Conservation (phyloP, 2,888 invertebrate genomes). For the Oeneis ivallda region DNA sequence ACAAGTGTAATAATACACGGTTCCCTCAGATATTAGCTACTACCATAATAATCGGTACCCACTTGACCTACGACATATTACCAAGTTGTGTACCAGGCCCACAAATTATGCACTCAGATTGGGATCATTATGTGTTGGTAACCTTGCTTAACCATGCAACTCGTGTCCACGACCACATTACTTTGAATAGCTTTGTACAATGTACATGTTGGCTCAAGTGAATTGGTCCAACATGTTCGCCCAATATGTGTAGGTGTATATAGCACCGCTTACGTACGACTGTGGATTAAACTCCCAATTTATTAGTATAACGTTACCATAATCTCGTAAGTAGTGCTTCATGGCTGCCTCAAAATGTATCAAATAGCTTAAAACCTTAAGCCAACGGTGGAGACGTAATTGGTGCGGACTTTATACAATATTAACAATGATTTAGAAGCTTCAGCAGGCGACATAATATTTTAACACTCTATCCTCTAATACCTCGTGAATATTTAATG, state of each 20-base stretch:
- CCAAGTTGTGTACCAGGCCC: no score
- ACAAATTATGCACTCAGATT: no score
- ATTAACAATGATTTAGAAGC: slow-evolving; percentile 49
- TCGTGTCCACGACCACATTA: no score
- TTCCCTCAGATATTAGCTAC: neutral
- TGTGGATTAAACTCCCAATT: slow-evolving; percentile 13
- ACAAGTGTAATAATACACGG: no score
- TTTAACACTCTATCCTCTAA: slow-evolving; percentile 59
- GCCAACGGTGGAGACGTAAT: slow-evolving; percentile 37
- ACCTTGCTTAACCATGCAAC: no score
- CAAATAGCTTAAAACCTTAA: slow-evolving; percentile 36
- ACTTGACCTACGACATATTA: no score
- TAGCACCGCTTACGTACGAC: neutral
- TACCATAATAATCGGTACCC: no score
- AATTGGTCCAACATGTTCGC: no score
- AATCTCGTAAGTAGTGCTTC: slow-evolving; percentile 20
- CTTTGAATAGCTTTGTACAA: no score
- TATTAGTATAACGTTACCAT: slow-evolving; percentile 22
- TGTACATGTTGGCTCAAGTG: neutral
- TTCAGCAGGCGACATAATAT: slow-evolving; percentile 48
- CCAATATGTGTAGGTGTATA: neutral
- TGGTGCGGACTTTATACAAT: slow-evolving; percentile 46
- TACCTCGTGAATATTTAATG: slow-evolving; percentile 70
- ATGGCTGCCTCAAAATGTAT: slow-evolving; percentile 33
- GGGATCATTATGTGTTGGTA: no score